Conservation (phyloP, 2,888 invertebrate species). For the Hemithea aestivaria region DNA sequence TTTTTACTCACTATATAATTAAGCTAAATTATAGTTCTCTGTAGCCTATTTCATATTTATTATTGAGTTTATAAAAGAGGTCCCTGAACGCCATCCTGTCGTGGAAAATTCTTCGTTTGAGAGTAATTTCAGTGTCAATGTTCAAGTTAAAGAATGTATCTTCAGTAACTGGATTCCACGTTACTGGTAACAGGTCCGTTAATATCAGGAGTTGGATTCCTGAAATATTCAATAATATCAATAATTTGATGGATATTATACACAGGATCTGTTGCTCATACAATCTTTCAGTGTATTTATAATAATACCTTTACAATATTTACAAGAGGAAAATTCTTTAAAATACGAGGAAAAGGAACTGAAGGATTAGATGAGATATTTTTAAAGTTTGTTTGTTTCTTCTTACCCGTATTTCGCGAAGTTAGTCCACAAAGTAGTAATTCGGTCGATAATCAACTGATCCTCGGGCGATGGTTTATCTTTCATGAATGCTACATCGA, state of each 20-base stretch:
- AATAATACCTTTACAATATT: no score
- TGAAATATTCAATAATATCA: no score
- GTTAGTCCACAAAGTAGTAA: constrained; percentile 46
- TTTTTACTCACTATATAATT: no score
- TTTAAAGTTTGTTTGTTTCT: no score
- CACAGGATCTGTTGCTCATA: no score
- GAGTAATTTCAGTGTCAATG: constrained; percentile 30
- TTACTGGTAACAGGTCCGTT: constrained; percentile 34
- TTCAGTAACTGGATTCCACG: constrained; percentile 31
- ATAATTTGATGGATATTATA: no score
- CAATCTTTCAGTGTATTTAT: no score
- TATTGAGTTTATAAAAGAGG: constrained; percentile 35
- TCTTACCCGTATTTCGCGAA: constrained; percentile 46
- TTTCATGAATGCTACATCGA: constrained; percentile 32
- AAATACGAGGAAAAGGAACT: no score
- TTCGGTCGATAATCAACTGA: constrained; percentile 37
- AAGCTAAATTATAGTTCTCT: background rate
- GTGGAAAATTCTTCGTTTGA: constrained; percentile 31
- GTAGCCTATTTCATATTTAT: constrained; percentile 24
- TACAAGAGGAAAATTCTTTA: no score
- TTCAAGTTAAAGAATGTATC: constrained; percentile 27
- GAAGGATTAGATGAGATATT: no score
- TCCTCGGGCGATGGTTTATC: constrained; percentile 33
- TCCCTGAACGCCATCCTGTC: constrained; percentile 40
- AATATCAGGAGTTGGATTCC: constrained; percentile 39